phyloP scores from a whole-genome alignment of 1,140 invertebrate species.

The Caenorhabditis briggsae region DNA sequence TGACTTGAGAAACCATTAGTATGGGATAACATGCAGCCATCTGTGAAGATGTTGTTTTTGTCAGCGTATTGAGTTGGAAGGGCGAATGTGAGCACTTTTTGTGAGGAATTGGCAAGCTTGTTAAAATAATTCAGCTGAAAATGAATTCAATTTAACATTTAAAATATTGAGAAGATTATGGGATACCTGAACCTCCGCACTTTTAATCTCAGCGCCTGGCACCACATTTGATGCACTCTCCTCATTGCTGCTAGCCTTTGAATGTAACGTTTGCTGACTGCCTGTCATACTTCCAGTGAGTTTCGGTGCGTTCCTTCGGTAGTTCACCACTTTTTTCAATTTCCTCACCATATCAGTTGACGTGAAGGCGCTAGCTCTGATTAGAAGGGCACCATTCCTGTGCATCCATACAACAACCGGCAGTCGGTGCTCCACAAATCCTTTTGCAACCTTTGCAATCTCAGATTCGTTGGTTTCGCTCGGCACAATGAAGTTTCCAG shows the following conservation, averaged over 20 bases:
- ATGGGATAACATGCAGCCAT: not conserved
- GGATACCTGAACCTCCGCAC: constrained; percentile 17
- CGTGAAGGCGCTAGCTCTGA: constrained; percentile 28
- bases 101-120: constrained; percentile 26
- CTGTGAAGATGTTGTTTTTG: not conserved
- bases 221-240: constrained; percentile 23
- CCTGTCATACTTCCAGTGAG: constrained; percentile 37
- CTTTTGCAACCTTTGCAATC: constrained; percentile 30
- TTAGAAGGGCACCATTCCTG: not conserved
- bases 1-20: not conserved
- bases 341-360: constrained; percentile 37
- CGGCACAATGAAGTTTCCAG: constrained; percentile 17
- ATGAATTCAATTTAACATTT: not conserved
- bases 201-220: constrained; percentile 21
- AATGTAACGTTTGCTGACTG: constrained; percentile 29
- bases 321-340: constrained; percentile 28
- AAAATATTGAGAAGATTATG: too few relatives aligned
- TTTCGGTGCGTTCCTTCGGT: constrained; percentile 3
- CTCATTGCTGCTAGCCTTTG: constrained; percentile 40
- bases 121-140: constrained; percentile 39
- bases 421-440: constrained; percentile 38
- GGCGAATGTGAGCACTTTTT: not conserved
- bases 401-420: constrained; percentile 36
- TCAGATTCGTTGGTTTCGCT: constrained; percentile 39
- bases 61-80: constrained; percentile 22